Percentiles rank a stretch among this genome's conserved stretches.
phyloP scores from a whole-genome alignment of 2,113 vertebrate genomes.

The Haliaeetus leucogaster region DNA sequence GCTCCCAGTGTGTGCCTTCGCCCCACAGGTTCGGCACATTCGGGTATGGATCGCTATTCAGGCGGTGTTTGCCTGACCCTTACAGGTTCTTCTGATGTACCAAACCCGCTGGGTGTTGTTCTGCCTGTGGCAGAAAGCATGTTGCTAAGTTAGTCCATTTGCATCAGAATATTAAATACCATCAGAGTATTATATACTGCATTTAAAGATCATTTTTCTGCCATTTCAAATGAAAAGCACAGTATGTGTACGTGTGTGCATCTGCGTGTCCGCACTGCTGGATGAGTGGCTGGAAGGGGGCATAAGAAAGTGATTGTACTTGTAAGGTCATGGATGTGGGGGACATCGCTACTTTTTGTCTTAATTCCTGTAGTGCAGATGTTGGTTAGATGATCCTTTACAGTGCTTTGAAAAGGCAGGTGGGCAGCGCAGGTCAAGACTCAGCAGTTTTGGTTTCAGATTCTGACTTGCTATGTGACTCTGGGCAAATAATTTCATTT shows the following conservation, averaged over 20 bases:
- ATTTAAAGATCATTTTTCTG: neutral
- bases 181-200: no score
- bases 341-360: neutral
- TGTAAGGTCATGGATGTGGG: no score
- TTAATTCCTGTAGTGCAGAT: no score
- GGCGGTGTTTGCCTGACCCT: neutral
- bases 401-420: neutral
- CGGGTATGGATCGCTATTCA: rapidly evolving
- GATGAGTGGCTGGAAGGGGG: neutral
- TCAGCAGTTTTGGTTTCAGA: neutral
- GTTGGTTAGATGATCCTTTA: neutral
- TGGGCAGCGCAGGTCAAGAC: neutral
- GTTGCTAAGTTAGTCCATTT: neutral
- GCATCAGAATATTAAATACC: neutral
- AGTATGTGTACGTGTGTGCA: rapidly evolving
- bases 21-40: rapidly evolving
- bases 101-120: neutral
- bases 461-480: neutral
- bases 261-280: neutral
- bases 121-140: neutral
- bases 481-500: neutral
- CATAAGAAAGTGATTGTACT: no score
- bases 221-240: no score
- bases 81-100: neutral
- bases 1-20: neutral